Evolutionary conservation across 2,888 invertebrate genomes (phyloP).

Genomic region (Salpingus planirostris): DNA sequence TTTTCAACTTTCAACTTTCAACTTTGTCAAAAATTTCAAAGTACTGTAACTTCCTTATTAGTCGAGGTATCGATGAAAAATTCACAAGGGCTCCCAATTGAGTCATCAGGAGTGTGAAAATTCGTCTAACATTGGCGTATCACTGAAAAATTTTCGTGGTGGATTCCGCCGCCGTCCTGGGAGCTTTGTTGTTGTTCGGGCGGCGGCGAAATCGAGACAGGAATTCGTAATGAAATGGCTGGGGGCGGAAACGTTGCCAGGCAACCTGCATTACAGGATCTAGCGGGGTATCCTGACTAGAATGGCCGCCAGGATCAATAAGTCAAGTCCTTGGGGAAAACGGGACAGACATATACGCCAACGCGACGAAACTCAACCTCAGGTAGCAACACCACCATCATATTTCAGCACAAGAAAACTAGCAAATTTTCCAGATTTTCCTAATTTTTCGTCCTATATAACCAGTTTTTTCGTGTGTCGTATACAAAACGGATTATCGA

Average conservation of each 20-base stretch:
- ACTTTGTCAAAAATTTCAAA: constrained; percentile 1
- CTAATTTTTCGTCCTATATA: too few species aligned
- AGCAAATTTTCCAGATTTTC: too few species aligned
- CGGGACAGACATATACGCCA: constrained; percentile 7
- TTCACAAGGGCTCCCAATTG: too few species aligned
- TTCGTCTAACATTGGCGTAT: neutral
- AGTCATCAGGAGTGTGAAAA: too few species aligned
- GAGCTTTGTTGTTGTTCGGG: constrained; percentile 15
- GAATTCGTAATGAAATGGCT: constrained; percentile 26
- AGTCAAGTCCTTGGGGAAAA: constrained; percentile 38
- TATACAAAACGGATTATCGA: too few species aligned
- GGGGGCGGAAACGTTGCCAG: constrained; percentile 35
- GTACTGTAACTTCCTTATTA: too few species aligned
- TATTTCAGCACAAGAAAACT: too few species aligned
- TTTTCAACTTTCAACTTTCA: too few species aligned
- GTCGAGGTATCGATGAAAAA: too few species aligned
- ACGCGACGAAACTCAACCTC: constrained; percentile 7
- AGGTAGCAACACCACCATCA: too few species aligned
- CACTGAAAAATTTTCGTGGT: neutral
- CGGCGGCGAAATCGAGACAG: constrained; percentile 18
- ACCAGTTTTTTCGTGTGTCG: too few species aligned
- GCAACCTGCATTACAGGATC: constrained; percentile 31
- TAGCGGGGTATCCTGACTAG: constrained; percentile 29
- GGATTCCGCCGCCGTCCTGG: neutral
- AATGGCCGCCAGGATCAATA: constrained; percentile 40